These are phyloP conservation scores for Leptinotarsa defecta DNA, from an alignment of 1,140 invertebrate genomes.

Conservation along the genomic window DNA sequence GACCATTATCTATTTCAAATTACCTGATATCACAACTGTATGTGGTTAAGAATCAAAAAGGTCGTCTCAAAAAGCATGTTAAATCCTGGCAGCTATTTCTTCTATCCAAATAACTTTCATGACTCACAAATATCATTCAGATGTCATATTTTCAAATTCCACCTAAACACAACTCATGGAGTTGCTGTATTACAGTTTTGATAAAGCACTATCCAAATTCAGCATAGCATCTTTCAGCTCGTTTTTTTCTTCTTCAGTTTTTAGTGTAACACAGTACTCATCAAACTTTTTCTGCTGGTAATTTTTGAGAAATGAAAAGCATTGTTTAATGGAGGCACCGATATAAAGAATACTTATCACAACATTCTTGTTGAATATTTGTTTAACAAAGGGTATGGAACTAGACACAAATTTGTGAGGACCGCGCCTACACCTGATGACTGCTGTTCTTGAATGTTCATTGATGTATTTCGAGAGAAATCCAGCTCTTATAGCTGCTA, in stretches of 20 bases:
- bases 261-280: conserved; percentile 60
- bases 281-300: conserved; percentile 67
- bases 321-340: conserved; percentile 78
- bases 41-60: too few species aligned
- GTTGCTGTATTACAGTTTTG: not conserved
- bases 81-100: too few species aligned
- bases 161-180: not conserved
- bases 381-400: conserved; percentile 67
- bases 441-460: conserved; percentile 70
- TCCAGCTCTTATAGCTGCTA: conserved; percentile 68
- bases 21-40: too few species aligned
- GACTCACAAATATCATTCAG: not conserved
- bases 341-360: conserved; percentile 69
- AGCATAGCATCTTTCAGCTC: conserved; percentile 55
- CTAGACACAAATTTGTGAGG: conserved; percentile 73
- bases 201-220: conserved; percentile 48
- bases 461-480: conserved; percentile 81
- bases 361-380: conserved; percentile 66
- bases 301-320: conserved; percentile 72
- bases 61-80: too few species aligned
- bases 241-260: conserved; percentile 57
- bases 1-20: too few species aligned
- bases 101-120: too few species aligned
- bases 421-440: conserved; percentile 72
- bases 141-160: not conserved